Percentiles rank a stretch among this genome's conserved stretches.
These are phyloP conservation scores for Acrobasis consociella DNA, from an alignment of 2,888 invertebrate genomes.

Conservation along the genomic window DNA sequence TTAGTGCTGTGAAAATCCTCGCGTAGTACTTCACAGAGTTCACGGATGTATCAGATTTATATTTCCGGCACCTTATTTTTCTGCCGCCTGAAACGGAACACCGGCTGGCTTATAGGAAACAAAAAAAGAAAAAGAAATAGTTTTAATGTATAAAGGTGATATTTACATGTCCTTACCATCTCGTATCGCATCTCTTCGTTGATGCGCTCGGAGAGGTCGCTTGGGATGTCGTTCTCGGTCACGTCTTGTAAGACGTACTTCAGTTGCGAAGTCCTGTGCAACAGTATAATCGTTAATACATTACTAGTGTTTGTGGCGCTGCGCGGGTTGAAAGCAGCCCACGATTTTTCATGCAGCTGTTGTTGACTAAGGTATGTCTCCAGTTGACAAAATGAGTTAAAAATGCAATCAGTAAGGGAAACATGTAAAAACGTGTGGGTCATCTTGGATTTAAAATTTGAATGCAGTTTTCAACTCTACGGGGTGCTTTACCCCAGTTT, in stretches of 20 bases:
- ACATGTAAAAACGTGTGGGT: no score
- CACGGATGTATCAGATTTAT: slow-evolving; percentile 74
- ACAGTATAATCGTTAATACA: background rate
- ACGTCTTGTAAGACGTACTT: slow-evolving; percentile 94
- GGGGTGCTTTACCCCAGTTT: no score
- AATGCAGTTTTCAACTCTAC: no score
- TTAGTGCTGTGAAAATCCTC: slow-evolving; percentile 77
- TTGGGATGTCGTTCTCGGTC: slow-evolving; percentile 95
- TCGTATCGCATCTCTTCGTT: slow-evolving; percentile 97
- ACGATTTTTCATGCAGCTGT: no score
- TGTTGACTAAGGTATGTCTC: no score
- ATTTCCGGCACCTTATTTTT: slow-evolving; percentile 77
- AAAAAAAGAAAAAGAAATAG: slow-evolving; percentile 45
- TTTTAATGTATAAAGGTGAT: slow-evolving; percentile 50
- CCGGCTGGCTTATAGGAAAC: slow-evolving; percentile 52
- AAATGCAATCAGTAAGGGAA: no score
- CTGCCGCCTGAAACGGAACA: slow-evolving; percentile 75
- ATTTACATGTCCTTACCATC: slow-evolving; percentile 86
- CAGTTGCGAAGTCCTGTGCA: slow-evolving; percentile 89
- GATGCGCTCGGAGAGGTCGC: slow-evolving; percentile 92
- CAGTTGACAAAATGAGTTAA: no score
- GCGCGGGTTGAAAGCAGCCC: no score
- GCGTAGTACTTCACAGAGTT: slow-evolving; percentile 71
- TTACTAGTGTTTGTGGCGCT: no score
- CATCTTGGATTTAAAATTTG: no score